Evolutionary conservation across 2,888 invertebrate genomes (phyloP), one percentile per base, ranked within the genome.

Genomic region (Leptinotarsa tumamoca): DNA sequence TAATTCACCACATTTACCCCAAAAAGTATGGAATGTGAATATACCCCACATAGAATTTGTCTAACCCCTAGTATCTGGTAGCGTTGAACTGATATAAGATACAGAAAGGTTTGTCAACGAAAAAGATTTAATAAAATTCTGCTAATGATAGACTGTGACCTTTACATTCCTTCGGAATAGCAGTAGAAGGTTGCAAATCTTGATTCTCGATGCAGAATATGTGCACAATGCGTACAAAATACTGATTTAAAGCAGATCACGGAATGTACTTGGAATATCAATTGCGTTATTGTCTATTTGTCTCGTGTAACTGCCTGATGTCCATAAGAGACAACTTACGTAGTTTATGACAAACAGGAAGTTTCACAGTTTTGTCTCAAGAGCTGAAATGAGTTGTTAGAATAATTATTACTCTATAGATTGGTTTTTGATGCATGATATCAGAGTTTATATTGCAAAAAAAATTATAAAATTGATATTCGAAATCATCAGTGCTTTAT

Each of bases 201-300:
- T 58, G 58, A 58, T 58, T 58, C 21, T 23, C 15, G 15, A 58
- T 58, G 58, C 58, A 58, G 14, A 58, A 58, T 4, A 23, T 14
- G 58, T 23, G 23, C 23, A 58, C 21, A 58, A 58, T 58, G 58
- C 23, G 58, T 23, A 58, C 4, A 21, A 58, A 58, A 58, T 58
- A 58, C 21, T 58, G 15, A 23, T 58, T 58, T 58, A 23, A 58
- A 58, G 5, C 58, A 58, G 58, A 58, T 58, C 58, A 58, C 14
- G 13, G 15, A 23, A 21, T 58, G 58, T 23, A 15, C 14, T 13
- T 21, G 14, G 58, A 58, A 58, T 58, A 58, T 23, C 4, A 58
- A 58, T 58, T 15, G 15, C 23, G 14, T 23, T 21, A 13, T 21
- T 58, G 21, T 13, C 21, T 18, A 14, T 58, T 58, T 23, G 58